Evolutionary conservation across 64 coral and sea anemone genomes (phyloP).

Genomic region (Astreopora myriophthalma): DNA sequence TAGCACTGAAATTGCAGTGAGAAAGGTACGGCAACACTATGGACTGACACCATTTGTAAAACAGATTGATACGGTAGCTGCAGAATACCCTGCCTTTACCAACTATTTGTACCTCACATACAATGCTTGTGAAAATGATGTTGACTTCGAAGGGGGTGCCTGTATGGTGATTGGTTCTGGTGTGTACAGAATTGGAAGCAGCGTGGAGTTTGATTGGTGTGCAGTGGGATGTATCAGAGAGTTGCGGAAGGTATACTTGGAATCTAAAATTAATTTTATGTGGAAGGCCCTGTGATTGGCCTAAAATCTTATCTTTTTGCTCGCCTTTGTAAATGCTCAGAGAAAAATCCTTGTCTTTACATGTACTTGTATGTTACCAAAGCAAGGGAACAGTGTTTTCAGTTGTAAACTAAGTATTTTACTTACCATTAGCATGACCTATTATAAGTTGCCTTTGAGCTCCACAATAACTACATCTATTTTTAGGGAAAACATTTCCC

Average conservation of each 20-base stretch:
- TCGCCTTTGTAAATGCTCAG: no score
- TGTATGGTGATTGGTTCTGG: conserved; percentile 98
- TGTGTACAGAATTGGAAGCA: conserved; percentile 97
- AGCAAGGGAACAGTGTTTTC: no score
- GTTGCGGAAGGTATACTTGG: conserved; percentile 61
- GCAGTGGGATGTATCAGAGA: conserved; percentile 97
- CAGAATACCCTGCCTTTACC: conserved; percentile 95
- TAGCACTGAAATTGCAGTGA: conserved; percentile 92
- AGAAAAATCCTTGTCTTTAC: no score
- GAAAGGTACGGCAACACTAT: conserved; percentile 78
- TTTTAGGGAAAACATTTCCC: no score
- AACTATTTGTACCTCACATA: conserved; percentile 98
- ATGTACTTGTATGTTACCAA: no score
- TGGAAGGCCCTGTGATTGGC: no score
- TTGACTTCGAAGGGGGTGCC: conserved; percentile 77
- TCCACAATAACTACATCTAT: no score
- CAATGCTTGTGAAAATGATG: conserved; percentile 83
- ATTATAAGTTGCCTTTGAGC: no score
- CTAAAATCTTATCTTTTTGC: no score
- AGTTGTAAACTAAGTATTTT: no score
- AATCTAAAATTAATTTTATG: not conserved
- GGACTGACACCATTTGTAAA: conserved; percentile 76
- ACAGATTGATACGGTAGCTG: conserved; percentile 98
- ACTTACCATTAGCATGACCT: no score
- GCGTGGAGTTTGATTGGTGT: conserved; percentile 99